Conservation (phyloP, 2,888 invertebrate species). For the Alloplasta piceator region DNA sequence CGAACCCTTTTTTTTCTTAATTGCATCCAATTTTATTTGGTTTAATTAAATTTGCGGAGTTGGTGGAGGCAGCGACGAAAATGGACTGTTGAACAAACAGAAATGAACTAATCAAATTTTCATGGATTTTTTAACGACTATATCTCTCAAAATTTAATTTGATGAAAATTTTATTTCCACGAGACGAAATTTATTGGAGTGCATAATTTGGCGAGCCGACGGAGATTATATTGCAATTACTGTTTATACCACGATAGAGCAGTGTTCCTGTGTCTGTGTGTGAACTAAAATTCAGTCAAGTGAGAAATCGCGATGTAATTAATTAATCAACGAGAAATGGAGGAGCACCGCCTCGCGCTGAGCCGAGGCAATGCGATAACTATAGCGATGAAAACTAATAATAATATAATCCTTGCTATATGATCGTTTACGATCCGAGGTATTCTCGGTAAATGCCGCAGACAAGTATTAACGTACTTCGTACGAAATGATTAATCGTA, state of each 20-base stretch:
- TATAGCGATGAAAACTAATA: constrained; percentile 32
- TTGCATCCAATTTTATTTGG: background rate
- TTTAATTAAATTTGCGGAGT: too few relatives aligned
- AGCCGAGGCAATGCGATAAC: constrained; percentile 22
- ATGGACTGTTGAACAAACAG: too few relatives aligned
- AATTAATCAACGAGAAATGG: constrained; percentile 51
- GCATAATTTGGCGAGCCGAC: background rate
- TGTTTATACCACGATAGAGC: constrained; percentile 18
- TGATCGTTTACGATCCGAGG: background rate
- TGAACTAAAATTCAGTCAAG: constrained; percentile 9
- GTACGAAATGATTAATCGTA: constrained; percentile 29
- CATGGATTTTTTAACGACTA: too few relatives aligned
- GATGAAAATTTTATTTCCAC: background rate
- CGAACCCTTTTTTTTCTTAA: background rate
- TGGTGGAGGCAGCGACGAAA: too few relatives aligned
- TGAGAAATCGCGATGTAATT: constrained; percentile 25
- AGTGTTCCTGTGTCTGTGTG: background rate
- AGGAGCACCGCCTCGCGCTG: background rate
- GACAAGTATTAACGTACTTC: constrained; percentile 26
- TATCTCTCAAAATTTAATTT: too few relatives aligned
- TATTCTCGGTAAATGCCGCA: background rate
- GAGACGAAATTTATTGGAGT: constrained; percentile 5
- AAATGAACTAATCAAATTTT: too few relatives aligned
- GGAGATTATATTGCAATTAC: constrained; percentile 30
- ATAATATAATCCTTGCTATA: constrained; percentile 28